Base-by-base conservation (phyloP, 2,797 vertebrate species). In the Syngnathus rostellatus region DNA sequence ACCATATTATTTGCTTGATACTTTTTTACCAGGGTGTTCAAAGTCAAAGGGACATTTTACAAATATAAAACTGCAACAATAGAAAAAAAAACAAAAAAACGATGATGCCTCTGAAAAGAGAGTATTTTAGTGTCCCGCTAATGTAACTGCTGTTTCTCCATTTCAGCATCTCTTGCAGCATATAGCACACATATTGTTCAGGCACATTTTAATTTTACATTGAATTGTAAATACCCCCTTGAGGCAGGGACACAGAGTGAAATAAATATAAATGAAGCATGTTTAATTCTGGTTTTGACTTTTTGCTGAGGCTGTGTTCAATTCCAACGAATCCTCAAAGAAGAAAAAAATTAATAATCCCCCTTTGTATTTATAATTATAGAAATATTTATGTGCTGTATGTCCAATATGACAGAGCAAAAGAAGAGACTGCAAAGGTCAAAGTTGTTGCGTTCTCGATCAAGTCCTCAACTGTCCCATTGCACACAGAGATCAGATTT, bases 201-300 rank as follows among this genome's bases (percentile, higher is more conserved):
- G 68, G 67, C 59, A 6, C 65, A 31, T 62, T 75, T 67, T 61
- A 68, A 64, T 43, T 51, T 50, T 59, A 37, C 50, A 72, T 77
- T 70, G 66, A 46, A 79, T 74, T 75, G 68, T 68, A 71, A 80
- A 70, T 51, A 72, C 40, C 54, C 69, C 67, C 68, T 45, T 14
- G 65, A 67, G 73, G 68, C 65, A 39, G 31, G 6, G 68, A 68
- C 58, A 66, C 14, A 67, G 38, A 60, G 60, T 53, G 61, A 63
- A 39, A 43, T 1, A 62, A 19, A 63, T 23, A 40, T 4, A 51
- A 51, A 67, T 60, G 51, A 61, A 31, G n/a, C 65, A 58, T 41
- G 60, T 62, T 62, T 62, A 45, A 62, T 62, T 62, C 41, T 25
- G 21, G 6, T 21, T 62, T 62, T 62, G 60, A 43, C 39, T 43